Evolutionary conservation across 2,888 invertebrate species (phyloP).

Genomic region (Rhaphigaster nebulosa): DNA sequence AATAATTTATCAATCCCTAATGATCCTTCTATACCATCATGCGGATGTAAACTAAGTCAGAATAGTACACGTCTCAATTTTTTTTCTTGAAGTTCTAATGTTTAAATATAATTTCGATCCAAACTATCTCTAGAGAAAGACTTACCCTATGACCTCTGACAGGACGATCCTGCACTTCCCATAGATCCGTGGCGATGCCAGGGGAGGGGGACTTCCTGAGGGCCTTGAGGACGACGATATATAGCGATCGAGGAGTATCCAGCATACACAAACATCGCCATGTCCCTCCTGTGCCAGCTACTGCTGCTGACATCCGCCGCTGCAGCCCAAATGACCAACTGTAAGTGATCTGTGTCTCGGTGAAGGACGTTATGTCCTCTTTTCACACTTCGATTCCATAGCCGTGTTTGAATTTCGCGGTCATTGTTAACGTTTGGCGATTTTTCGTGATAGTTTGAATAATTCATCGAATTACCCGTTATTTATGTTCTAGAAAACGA

Average conservation of each 20-base stretch:
- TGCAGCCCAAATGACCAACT: constrained; percentile 37
- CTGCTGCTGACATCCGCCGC: background rate
- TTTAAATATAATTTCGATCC: too few species aligned
- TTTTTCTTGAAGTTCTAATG: too few species aligned
- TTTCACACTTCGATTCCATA: background rate
- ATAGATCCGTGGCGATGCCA: background rate
- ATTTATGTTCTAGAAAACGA: background rate
- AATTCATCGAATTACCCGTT: background rate
- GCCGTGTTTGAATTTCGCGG: background rate
- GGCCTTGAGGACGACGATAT: constrained; percentile 53
- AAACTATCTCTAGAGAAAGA: background rate
- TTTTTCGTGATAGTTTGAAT: background rate
- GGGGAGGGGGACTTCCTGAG: constrained; percentile 19
- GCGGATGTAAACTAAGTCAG: too few species aligned
- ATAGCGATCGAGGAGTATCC: constrained; percentile 25
- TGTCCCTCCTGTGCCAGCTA: background rate
- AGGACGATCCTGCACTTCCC: background rate
- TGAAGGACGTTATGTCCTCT: constrained; percentile 25
- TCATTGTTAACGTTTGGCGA: background rate
- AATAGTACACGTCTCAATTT: too few species aligned
- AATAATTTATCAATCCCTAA: too few species aligned
- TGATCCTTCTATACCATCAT: too few species aligned
- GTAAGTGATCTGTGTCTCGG: constrained; percentile 52
- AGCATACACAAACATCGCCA: background rate
- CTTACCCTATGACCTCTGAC: background rate